Base-by-base conservation (phyloP, 2,113 vertebrate species). In the Syrrhaptes paradoxus region DNA sequence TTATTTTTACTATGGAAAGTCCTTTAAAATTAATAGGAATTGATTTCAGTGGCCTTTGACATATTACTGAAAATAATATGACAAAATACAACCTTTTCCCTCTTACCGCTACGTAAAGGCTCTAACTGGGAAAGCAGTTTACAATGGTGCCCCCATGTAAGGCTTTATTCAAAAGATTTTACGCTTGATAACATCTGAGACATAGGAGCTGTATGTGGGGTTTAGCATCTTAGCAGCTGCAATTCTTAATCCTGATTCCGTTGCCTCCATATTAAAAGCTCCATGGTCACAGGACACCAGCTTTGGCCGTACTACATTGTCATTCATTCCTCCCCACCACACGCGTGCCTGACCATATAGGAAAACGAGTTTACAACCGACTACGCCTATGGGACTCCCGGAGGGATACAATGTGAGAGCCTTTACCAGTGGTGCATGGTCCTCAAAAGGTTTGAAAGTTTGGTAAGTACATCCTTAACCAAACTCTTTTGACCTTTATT, bases 151-250 rank as follows among this genome's bases (percentile, higher is more conserved):
- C 83, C 95, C 93, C 86, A 52, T 96, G 97, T 96, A 96, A 96
- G 92, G 74, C 94, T 97, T 93, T 96, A 97, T 97, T 97, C 95
- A 68, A 82, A 97, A 97, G 95, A 97, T 94, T 97, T 90, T 94
- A 97, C 87, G 91, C 96, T 97, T 94, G 91, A 90, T 96, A 97
- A 96, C 96, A 95, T 93, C 65, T 91, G 96, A 97, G 95, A 93
- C 95, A 94, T 74, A 83, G 90, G 87, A 96, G 84, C 92, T 95
- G 36, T 77, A 91, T 93, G 96, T 92, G 95, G 94, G 93, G 91
- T 97, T 98, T 95, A 96, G 98, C 96, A 97, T 95, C 46, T 97
- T 94, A 92, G 96, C 97, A 98, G 97, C 97, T 98, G 96, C 87
- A 92, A 92, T 90, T 96, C 88, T 92, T 97, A 96, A 97, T 97